A percentile compares a stretch with the other conserved stretches of the same genome.
phyloP scores from a whole-genome alignment of 2,113 vertebrate species.

The Haliaeetus leucogaster region DNA sequence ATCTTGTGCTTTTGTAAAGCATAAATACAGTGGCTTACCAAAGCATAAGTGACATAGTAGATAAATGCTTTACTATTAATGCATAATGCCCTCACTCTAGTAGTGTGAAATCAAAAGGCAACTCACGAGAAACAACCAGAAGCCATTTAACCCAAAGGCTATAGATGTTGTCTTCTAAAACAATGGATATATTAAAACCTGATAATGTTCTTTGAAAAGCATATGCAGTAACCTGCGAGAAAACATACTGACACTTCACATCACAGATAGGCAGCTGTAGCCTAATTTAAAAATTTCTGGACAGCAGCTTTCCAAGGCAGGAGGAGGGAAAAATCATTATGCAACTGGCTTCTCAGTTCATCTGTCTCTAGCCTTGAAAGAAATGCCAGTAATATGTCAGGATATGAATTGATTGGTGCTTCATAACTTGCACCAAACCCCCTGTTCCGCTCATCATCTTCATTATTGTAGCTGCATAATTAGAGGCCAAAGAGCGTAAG shows the following conservation, averaged over 20 bases:
- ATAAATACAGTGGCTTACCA: neutral
- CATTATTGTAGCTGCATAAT: neutral
- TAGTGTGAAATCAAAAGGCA: neutral
- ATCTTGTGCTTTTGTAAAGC: neutral
- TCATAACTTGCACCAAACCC: neutral
- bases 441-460: neutral
- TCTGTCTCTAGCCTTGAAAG: neutral
- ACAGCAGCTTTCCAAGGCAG: neutral
- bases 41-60: neutral
- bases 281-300: neutral
- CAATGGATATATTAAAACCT: neutral
- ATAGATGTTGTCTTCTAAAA: neutral
- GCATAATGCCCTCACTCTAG: neutral
- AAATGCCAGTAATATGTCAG: neutral
- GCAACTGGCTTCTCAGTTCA: neutral
- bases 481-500: neutral
- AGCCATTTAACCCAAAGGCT: neutral
- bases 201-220: neutral
- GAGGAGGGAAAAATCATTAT: neutral
- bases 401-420: neutral
- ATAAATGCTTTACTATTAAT: neutral
- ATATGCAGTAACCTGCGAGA: neutral
- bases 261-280: neutral
- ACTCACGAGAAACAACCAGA: neutral
- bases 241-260: neutral